Evolutionary conservation across 2,888 invertebrate species (phyloP).

Genomic region (Pristionchus exspectatus): DNA sequence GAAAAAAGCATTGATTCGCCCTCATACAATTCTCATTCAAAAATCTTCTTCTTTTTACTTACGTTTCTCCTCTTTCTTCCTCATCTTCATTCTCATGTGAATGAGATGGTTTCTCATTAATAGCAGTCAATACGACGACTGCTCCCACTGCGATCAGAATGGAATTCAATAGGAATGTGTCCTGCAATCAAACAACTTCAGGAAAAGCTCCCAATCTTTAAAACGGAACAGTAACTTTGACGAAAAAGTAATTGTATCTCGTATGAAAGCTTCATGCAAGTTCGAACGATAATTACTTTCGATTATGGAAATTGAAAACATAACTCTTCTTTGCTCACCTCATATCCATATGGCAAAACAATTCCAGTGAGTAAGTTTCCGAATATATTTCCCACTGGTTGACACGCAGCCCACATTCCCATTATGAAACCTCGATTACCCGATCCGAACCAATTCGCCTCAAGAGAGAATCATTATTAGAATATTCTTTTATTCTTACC

Average conservation of each 20-base stretch:
- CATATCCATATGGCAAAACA: conserved; percentile 81
- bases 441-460: conserved; percentile 81
- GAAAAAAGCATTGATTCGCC: neutral
- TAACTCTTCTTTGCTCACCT: conserved; percentile 74
- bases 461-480: neutral
- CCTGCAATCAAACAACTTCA: conserved; percentile 74
- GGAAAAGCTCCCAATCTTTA: too few relatives aligned
- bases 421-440: conserved; percentile 81
- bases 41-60: neutral
- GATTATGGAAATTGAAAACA: neutral
- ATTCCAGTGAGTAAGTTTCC: conserved; percentile 80
- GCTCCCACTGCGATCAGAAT: conserved; percentile 80
- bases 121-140: conserved; percentile 78
- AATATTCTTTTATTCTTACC: conserved; percentile 64
- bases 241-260: too few relatives aligned
- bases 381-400: conserved; percentile 82
- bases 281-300: neutral
- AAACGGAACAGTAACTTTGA: too few relatives aligned
- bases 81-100: neutral
- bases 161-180: conserved; percentile 81
- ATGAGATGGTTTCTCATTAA: conserved; percentile 74
- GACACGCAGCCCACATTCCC: conserved; percentile 82
- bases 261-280: neutral
- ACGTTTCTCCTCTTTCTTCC: conserved; percentile 33
- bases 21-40: neutral